Base-by-base conservation (phyloP, 2,113 vertebrate species). In the Illadopsis cleaveri region DNA sequence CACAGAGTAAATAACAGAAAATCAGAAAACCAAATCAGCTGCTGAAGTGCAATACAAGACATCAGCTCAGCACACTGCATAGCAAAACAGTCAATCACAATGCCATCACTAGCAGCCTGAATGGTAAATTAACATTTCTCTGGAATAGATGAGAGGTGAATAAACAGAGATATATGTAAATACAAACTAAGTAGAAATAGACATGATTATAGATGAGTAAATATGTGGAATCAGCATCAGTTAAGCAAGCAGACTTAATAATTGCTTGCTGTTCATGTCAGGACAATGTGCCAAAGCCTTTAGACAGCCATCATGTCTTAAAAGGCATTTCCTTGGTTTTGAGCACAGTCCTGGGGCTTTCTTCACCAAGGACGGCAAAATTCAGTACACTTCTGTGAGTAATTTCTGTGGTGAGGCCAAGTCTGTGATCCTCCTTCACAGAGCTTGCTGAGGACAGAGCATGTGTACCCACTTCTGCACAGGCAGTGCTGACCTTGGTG, bases 111-210 rank as follows among this genome's bases (percentile, higher is more conserved):
- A 77, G 82, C 64, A 71, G 45, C 75, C 54, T 66, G 91, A 96
- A 72, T 40, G 71, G 82, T 84, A 90, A 96, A 95, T 96, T 93
- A 97, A 88, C 76, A 76, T 93, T 95, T 91, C 94, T 45, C 82
- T 93, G 83, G 62, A 84, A 64, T 71, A 90, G 89, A 91, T 86
- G 92, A 87, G 94, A 94, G 53, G 60, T 91, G 91, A 96, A 93
- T 95, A 96, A 97, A 95, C 91, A 93, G 58, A 86, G 79, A 94
- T 91, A 93, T 93, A 92, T 95, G 89, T 97, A 96, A 97, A 96
- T 97, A 96, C 53, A 96, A 97, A 92, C 89, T 89, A 90, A 95
- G 61, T 86, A 95, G 92, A 93, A 96, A 96, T 93, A 96, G 92
- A 82, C 76, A 25, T 96, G 91, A 94, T 95, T 97, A 88, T 91